Base-by-base conservation (phyloP, 2,888 invertebrate genomes). In the Oligia strigilis region DNA sequence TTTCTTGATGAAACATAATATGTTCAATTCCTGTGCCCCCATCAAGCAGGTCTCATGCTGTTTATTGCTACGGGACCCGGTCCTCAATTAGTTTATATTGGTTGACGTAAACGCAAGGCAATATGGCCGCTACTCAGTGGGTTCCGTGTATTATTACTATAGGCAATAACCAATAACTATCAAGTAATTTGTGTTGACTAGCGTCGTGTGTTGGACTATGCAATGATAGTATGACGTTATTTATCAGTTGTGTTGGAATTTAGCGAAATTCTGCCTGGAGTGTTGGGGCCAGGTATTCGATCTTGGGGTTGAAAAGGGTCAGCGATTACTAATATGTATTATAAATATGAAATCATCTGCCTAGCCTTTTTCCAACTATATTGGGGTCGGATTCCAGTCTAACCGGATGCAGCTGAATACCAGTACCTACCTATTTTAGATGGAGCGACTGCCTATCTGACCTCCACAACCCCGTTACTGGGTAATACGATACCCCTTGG, bases 51-150 rank as follows among this genome's bases (percentile, higher is more conserved):
- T 88, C 88, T 87, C 91, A 87, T 88, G 90, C 91, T 90, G 92
- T 92, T 92, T 92, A 93, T 90, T 85, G 80, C 75, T 82, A 17
- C 89, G 90, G 79, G 89, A 87, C 85, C 88, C 92, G 70, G 19
- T 87, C 85, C 91, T 94, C 95, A 97, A 97, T 97, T 96, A 96
- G 94, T 92, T 94, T 95, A 95, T 94, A 95, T 96, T 94, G 92
- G 92, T 91, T 93, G 93, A 92, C 94, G 92, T 94, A 92, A 87
- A 79, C 80, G 52, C 85, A 64, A 58, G 92, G 93, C 94, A 90
- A 91, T 89, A 88, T 86, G 81, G 77, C 73, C 77, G 78, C 74
- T 84, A 75, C 85, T 87, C 84, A 75, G 79, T 82, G 71, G 83
- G 85, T 80, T 70, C 78, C 85, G 29, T 84, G 77, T 83, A 80